A percentile compares a stretch with the other conserved stretches of the same genome.
These are phyloP conservation scores for Rhabditoides inermis DNA, from an alignment of 2,888 invertebrate species.

Conservation along the genomic window DNA sequence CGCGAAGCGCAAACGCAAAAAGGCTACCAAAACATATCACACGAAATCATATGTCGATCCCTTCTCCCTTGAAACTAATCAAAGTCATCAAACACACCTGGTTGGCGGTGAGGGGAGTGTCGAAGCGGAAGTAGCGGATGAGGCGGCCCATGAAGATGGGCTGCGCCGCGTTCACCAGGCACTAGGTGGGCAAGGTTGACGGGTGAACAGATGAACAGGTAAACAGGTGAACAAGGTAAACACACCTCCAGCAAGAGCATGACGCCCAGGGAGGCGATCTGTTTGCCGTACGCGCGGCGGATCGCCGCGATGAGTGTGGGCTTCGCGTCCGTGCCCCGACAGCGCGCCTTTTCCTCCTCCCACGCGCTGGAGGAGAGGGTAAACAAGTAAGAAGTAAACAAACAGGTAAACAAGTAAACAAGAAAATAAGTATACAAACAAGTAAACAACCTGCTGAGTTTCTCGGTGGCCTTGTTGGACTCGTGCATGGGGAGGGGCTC, in stretches of 20 bases:
- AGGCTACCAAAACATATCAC: too few relatives aligned
- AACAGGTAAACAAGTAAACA: too few relatives aligned
- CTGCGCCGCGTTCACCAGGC: slow-evolving; percentile 53
- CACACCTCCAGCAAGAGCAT: slow-evolving; percentile 3
- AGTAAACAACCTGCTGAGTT: slow-evolving; percentile 5
- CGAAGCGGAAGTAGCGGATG: slow-evolving; percentile 54
- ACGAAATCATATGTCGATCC: too few relatives aligned
- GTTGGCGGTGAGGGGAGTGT: slow-evolving; percentile 30
- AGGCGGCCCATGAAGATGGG: slow-evolving; percentile 55
- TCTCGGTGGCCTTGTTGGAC: slow-evolving; percentile 6
- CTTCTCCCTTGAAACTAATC: too few relatives aligned
- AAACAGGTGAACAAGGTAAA: too few relatives aligned
- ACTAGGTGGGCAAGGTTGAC: slow-evolving; percentile 35
- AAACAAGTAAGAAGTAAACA: too few relatives aligned
- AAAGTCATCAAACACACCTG: slow-evolving; percentile 61
- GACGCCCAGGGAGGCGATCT: not conserved
- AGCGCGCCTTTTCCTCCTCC: not conserved
- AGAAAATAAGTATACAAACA: too few relatives aligned
- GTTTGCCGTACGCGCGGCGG: not conserved
- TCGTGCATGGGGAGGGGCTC: slow-evolving; percentile 10
- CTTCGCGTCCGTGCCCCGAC: not conserved
- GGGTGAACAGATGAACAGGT: not conserved
- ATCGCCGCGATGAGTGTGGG: not conserved
- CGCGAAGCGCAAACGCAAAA: too few relatives aligned
- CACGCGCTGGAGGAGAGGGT: slow-evolving; percentile 1